A percentile compares a stretch with the other conserved stretches of the same genome.
Conservation (phyloP, 2,888 invertebrate genomes). For the Dryomyza anilis region DNA sequence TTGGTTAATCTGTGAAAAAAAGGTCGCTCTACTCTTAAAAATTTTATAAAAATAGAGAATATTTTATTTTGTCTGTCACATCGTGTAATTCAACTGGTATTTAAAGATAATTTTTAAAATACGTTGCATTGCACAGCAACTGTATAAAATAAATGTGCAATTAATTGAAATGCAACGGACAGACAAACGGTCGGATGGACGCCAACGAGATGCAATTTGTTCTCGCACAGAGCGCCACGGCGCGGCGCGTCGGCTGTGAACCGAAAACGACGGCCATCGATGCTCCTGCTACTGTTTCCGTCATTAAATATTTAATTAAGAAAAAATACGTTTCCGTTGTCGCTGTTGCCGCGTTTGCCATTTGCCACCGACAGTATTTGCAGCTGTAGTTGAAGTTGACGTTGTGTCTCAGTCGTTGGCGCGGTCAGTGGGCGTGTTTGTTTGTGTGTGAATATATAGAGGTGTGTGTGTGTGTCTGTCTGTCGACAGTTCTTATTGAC, state of each 20-base stretch:
- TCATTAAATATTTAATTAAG: slow-evolving; percentile 16
- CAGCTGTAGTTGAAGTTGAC: neutral
- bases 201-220: neutral
- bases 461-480: neutral
- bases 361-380: no score
- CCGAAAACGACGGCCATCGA: neutral
- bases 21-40: no score
- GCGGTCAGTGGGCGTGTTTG: neutral
- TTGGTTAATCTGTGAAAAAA: no score
- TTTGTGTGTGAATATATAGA: neutral
- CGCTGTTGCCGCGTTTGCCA: no score
- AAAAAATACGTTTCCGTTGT: slow-evolving; percentile 8
- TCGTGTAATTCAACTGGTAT: no score
- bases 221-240: neutral
- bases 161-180: no score
- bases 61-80: no score
- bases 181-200: neutral
- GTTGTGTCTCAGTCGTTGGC: neutral
- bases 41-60: no score
- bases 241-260: neutral
- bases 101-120: no score
- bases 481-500: neutral
- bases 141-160: no score
- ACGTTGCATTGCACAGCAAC: no score
- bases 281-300: neutral